Conservation (phyloP, 2,888 invertebrate genomes). For the Parapristionchus giblindavisi region DNA sequence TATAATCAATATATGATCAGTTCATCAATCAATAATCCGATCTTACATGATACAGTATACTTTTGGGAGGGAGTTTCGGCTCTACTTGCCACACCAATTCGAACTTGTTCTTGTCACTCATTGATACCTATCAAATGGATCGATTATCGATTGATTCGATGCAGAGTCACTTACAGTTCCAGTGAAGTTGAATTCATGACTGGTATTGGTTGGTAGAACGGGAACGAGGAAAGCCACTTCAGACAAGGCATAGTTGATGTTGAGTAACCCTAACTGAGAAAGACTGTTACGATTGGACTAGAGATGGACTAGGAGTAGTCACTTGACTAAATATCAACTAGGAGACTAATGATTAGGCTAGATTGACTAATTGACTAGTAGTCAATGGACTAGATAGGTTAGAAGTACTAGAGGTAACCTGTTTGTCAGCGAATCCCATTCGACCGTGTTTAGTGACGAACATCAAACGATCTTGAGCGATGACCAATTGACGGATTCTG, state of each 20-base stretch:
- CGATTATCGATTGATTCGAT: too few species aligned
- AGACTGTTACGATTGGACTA: neutral
- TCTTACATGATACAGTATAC: constrained; percentile 53
- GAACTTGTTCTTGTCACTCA: constrained; percentile 48
- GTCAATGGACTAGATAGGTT: too few species aligned
- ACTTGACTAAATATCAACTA: neutral
- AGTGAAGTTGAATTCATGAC: constrained; percentile 35
- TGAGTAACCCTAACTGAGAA: constrained; percentile 31
- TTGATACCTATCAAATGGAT: constrained; percentile 30
- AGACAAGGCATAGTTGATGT: constrained; percentile 53
- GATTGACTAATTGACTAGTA: neutral
- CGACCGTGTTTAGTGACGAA: constrained; percentile 56
- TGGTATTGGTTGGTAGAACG: constrained; percentile 10
- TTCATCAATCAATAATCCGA: neutral
- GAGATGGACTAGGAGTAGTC: too few species aligned
- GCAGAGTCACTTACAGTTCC: constrained; percentile 20
- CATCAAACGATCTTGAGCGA: constrained; percentile 57
- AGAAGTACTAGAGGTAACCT: constrained; percentile 29
- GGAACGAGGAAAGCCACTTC: constrained; percentile 55
- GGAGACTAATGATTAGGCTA: neutral
- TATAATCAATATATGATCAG: neutral
- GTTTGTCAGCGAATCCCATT: constrained; percentile 36
- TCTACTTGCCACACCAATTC: constrained; percentile 56
- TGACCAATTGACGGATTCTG: constrained; percentile 58
- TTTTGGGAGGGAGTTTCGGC: constrained; percentile 44